Conservation (phyloP, 2,888 invertebrate genomes). For the Oxyteleia sp. region DNA sequence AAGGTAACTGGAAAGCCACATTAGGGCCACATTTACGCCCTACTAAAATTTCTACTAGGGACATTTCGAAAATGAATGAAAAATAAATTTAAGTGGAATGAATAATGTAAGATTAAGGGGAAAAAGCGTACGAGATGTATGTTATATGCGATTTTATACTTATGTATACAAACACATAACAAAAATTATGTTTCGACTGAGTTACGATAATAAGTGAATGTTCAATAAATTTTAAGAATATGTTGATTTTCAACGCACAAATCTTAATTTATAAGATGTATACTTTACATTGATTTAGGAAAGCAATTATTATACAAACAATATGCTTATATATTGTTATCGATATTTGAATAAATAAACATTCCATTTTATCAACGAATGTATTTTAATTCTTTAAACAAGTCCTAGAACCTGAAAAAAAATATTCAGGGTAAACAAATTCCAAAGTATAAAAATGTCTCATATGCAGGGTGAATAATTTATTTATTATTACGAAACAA, state of each 20-base stretch:
- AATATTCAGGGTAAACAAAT: too few relatives aligned
- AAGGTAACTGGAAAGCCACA: too few relatives aligned
- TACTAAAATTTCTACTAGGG: too few relatives aligned
- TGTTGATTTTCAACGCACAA: constrained; percentile 12
- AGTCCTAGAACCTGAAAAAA: too few relatives aligned
- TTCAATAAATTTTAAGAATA: constrained; percentile 19
- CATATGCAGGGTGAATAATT: too few relatives aligned
- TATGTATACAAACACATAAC: not conserved
- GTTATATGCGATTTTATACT: not conserved
- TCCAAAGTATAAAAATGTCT: too few relatives aligned
- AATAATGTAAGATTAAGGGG: not conserved
- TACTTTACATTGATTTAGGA: constrained; percentile 3
- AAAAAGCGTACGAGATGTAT: not conserved
- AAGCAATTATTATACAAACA: constrained; percentile 22
- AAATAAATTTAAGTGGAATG: not conserved
- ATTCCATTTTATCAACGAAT: not conserved
- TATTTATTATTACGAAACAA: too few relatives aligned
- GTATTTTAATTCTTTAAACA: not conserved
- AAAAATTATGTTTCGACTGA: not conserved
- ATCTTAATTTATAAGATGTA: constrained; percentile 12
- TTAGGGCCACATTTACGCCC: too few relatives aligned
- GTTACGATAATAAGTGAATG: not conserved
- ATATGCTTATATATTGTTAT: constrained; percentile 36
- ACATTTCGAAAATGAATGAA: not conserved
- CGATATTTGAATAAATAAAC: constrained; percentile 36